Percentiles rank a stretch among this genome's conserved stretches.
These are phyloP conservation scores for Lepidonotus clava DNA, from an alignment of 2,888 invertebrate species.

Conservation along the genomic window DNA sequence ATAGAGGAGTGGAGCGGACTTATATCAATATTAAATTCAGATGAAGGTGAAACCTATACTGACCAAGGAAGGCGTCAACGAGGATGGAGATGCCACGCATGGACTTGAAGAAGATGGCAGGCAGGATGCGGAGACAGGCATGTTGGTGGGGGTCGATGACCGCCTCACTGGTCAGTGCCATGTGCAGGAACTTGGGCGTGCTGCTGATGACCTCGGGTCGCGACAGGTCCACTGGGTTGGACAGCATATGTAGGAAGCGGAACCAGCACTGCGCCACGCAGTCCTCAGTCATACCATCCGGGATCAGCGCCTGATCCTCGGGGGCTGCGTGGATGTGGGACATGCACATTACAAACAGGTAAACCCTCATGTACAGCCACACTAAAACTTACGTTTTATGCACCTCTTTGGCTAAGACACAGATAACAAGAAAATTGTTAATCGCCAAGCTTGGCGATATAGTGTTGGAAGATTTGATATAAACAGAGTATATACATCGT, in stretches of 20 bases:
- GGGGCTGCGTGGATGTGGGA: constrained; percentile 1
- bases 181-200: constrained; percentile 90
- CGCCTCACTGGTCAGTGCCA: constrained; percentile 89
- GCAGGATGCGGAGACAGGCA: constrained; percentile 83
- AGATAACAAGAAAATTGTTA: not conserved
- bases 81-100: constrained; percentile 95
- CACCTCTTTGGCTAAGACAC: too few species aligned
- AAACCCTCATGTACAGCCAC: not conserved
- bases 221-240: constrained; percentile 93
- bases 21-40: too few species aligned
- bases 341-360: not conserved
- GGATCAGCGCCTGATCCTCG: constrained; percentile 76
- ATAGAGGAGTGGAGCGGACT: too few species aligned
- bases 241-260: constrained; percentile 94
- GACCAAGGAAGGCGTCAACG: constrained; percentile 95
- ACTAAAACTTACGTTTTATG: not conserved
- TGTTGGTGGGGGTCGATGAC: constrained; percentile 93
- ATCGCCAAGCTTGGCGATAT: not conserved
- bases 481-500: too few species aligned
- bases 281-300: constrained; percentile 89
- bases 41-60: too few species aligned
- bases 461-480: too few species aligned
- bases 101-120: constrained; percentile 94
- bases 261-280: constrained; percentile 98
- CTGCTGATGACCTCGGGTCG: constrained; percentile 84